Conservation (phyloP, 2,113 vertebrate genomes). For the Puffinus mauretanicus region DNA sequence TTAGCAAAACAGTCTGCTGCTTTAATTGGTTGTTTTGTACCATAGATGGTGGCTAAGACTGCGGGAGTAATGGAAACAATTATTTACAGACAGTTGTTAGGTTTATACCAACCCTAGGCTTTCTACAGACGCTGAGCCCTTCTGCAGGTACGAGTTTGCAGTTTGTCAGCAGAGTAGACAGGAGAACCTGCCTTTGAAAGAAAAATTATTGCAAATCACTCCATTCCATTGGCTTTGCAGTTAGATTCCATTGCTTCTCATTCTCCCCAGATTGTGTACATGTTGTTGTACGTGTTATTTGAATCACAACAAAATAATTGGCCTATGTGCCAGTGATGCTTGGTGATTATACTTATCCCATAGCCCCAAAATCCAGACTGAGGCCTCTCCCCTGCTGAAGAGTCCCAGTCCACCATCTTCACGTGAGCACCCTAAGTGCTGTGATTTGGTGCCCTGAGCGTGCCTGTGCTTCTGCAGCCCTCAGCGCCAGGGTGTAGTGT, state of each 20-base stretch:
- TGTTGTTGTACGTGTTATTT: not conserved
- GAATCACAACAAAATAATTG: not conserved
- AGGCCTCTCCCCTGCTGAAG: not conserved
- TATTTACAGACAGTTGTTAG: not conserved
- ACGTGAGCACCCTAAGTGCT: fast-evolving
- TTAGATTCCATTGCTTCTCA: not conserved
- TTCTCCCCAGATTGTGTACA: not conserved
- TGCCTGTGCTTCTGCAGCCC: not conserved
- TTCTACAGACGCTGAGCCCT: not conserved
- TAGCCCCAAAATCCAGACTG: fast-evolving
- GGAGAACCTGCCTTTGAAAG: not conserved
- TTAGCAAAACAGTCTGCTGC: not conserved
- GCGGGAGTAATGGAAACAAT: not conserved
- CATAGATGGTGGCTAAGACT: not conserved
- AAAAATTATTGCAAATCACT: not conserved
- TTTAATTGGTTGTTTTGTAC: not conserved
- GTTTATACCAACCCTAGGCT: not conserved
- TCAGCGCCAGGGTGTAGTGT: not conserved
- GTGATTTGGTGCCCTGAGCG: fast-evolving
- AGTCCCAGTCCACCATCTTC: too few relatives aligned
- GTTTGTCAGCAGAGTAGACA: not conserved
- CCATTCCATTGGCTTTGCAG: not conserved
- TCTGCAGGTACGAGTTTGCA: not conserved
- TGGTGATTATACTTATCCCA: not conserved
- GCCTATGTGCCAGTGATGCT: not conserved